phyloP scores from a whole-genome alignment of 1,140 invertebrate genomes.

The honey bee (Apis mellifera) region DNA sequence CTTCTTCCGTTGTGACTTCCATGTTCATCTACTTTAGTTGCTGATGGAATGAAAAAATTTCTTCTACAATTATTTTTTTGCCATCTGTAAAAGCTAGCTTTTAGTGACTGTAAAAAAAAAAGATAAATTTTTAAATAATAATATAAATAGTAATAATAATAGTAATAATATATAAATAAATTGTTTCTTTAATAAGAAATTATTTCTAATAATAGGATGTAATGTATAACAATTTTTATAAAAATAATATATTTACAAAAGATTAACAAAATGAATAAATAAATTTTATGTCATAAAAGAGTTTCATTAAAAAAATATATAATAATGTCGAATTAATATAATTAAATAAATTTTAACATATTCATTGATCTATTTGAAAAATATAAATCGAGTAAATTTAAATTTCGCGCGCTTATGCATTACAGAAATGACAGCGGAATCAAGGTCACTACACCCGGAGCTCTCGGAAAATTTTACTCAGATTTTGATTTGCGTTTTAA shows the following conservation, averaged over 20 bases:
- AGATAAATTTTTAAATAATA: no score
- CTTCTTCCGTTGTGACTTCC: constrained; percentile 76
- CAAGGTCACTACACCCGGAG: constrained; percentile 77
- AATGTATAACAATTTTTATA: background rate
- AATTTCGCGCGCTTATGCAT: constrained; percentile 70
- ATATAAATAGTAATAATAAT: no score
- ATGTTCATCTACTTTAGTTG: constrained; percentile 56
- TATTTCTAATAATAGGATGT: background rate
- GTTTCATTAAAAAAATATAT: no score
- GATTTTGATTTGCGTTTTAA: constrained; percentile 23
- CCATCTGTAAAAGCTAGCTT: constrained; percentile 26
- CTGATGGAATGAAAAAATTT: constrained; percentile 2
- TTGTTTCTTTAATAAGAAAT: background rate
- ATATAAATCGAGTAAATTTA: constrained; percentile 44
- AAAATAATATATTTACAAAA: no score
- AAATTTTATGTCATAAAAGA: no score
- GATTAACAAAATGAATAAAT: no score
- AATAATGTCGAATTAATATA: no score
- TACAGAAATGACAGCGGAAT: constrained; percentile 71
- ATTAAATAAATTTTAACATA: background rate
- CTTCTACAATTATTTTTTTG: constrained; percentile 11
- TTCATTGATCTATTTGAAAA: background rate
- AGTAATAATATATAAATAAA: no score
- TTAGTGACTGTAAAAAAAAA: constrained; percentile 5
- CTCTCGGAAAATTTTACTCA: constrained; percentile 62